A percentile compares a stretch with the other conserved stretches of the same genome.
These are phyloP conservation scores for Cosmopolites sordidus DNA, from an alignment of 2,888 invertebrate species.

Conservation along the genomic window DNA sequence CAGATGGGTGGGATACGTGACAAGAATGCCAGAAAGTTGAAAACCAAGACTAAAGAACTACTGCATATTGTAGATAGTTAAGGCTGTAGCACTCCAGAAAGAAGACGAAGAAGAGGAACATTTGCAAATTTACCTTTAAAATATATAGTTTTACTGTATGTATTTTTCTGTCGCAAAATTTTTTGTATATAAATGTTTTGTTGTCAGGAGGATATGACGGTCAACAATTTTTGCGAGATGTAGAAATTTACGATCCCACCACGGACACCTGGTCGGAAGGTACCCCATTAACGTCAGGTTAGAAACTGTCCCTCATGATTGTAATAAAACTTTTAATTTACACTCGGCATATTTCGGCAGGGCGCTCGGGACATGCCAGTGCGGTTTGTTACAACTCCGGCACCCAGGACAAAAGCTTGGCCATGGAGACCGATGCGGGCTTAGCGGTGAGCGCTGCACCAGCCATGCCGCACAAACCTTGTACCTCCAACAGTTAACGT, in stretches of 20 bases:
- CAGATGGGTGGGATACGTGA: too few species aligned
- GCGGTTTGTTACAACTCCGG: conserved; percentile 68
- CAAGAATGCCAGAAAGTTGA: too few species aligned
- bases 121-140: too few species aligned
- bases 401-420: conserved; percentile 16
- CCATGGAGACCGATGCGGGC: conserved; percentile 19
- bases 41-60: too few species aligned
- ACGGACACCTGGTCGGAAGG: conserved; percentile 73
- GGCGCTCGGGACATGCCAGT: conserved; percentile 87
- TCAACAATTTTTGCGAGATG: conserved; percentile 73
- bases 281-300: conserved; percentile 71
- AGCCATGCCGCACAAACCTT: not conserved
- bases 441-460: not conserved
- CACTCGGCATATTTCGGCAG: conserved; percentile 50
- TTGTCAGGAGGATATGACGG: conserved; percentile 84
- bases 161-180: too few species aligned
- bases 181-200: too few species aligned
- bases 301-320: too few species aligned
- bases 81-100: too few species aligned
- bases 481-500: conserved; percentile 6
- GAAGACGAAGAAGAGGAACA: too few species aligned
- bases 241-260: conserved; percentile 83
- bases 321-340: too few species aligned
- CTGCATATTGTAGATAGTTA: too few species aligned
- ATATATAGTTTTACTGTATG: too few species aligned